Conservation (phyloP, 2,113 vertebrate genomes). For the Alethe castanea region DNA sequence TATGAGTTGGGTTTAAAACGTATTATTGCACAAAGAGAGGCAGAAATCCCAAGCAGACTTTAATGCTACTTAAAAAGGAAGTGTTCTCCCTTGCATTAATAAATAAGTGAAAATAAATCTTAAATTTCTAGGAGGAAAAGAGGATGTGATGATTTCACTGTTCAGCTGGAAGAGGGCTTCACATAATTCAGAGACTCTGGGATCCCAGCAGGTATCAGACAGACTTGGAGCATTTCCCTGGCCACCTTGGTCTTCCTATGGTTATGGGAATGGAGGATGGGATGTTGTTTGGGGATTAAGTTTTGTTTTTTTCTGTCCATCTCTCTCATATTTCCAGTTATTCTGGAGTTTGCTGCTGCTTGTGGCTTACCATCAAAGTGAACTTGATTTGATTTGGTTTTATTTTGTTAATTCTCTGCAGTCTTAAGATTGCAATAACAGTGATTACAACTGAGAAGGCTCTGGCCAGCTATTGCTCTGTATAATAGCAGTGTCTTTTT, state of each 20-base stretch:
- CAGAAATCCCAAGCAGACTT: background rate
- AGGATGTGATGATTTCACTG: background rate
- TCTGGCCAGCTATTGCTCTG: background rate
- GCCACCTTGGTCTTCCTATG: background rate
- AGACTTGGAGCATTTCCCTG: background rate
- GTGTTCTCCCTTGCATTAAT: background rate
- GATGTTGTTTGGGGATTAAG: background rate
- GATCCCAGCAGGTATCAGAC: background rate
- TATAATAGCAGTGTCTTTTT: background rate
- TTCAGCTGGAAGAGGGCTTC: background rate
- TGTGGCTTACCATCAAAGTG: background rate
- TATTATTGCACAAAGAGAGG: background rate
- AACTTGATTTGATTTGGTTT: background rate
- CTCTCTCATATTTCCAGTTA: background rate
- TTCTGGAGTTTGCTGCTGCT: background rate
- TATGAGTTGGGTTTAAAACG: background rate
- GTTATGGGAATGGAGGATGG: background rate
- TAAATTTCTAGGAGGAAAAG: background rate
- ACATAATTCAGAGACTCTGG: background rate
- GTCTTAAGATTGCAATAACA: background rate
- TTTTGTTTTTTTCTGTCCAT: background rate
- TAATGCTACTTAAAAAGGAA: background rate
- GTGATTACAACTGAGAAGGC: background rate
- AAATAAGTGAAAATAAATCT: background rate
- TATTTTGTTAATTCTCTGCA: slow-evolving; percentile 32